Evolutionary conservation across 2,113 vertebrate species (phyloP).

Genomic region (Tringa solitaria): DNA sequence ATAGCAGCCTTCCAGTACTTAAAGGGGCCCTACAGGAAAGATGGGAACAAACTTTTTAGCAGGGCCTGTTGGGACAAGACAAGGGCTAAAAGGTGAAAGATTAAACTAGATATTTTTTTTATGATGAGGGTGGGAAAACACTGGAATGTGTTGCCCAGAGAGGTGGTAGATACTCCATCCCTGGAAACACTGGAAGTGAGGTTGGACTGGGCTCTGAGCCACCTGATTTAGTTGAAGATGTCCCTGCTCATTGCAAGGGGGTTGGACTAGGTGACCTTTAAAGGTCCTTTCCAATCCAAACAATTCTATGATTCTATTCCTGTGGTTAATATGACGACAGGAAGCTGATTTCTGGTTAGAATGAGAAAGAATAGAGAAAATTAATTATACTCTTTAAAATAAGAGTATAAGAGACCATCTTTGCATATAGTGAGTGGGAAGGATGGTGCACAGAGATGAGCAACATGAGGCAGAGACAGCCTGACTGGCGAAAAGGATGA

Average conservation of each 20-base stretch:
- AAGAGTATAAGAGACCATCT: neutral
- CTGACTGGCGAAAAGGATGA: too few relatives aligned
- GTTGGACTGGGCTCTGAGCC: neutral
- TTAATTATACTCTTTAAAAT: neutral
- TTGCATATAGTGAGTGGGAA: neutral
- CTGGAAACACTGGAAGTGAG: neutral
- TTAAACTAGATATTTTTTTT: neutral
- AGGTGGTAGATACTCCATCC: neutral
- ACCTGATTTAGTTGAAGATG: neutral
- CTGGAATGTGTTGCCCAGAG: neutral
- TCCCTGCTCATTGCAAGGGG: neutral
- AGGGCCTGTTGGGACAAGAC: neutral
- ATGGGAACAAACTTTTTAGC: neutral
- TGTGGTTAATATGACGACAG: neutral
- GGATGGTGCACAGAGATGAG: neutral
- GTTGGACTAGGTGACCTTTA: neutral
- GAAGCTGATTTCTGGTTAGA: neutral
- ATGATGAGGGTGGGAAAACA: neutral
- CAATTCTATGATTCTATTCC: neutral
- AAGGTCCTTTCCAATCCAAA: neutral
- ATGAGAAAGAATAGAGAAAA: neutral
- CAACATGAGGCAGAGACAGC: neutral
- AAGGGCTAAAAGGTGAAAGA: neutral
- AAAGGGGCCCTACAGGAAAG: neutral
- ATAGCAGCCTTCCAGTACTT: neutral